Percentiles rank a stretch among this genome's conserved stretches.
Evolutionary conservation across 2,888 invertebrate species (phyloP).

Genomic region (Alcis repandata): DNA sequence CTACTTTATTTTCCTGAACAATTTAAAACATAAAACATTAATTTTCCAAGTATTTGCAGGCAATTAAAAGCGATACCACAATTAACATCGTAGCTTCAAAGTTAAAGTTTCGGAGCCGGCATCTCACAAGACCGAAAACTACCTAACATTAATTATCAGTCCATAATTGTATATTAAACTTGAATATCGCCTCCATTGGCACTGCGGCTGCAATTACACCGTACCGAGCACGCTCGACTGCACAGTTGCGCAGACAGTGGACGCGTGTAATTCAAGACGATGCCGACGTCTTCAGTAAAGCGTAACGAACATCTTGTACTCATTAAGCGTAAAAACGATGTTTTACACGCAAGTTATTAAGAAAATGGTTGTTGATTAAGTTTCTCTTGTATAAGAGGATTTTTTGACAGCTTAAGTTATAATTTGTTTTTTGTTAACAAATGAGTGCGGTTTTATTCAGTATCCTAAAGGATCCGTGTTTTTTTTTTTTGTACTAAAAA

Average conservation of each 20-base stretch:
- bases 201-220: slow-evolving; percentile 71
- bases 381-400: background rate
- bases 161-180: slow-evolving; percentile 42
- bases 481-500: too few relatives aligned
- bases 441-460: too few relatives aligned
- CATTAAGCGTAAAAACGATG: slow-evolving; percentile 61
- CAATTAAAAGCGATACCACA: background rate
- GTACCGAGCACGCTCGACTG: slow-evolving; percentile 60
- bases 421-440: too few relatives aligned
- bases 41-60: too few relatives aligned
- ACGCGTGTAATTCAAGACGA: slow-evolving; percentile 56
- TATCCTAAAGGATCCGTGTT: too few relatives aligned
- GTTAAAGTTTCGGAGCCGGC: background rate
- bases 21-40: too few relatives aligned
- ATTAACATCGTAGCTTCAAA: background rate
- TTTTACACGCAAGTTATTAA: slow-evolving; percentile 56
- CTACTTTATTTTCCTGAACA: too few relatives aligned
- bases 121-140: slow-evolving; percentile 8
- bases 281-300: slow-evolving; percentile 60
- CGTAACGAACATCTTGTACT: slow-evolving; percentile 61
- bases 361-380: slow-evolving; percentile 21
- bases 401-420: too few relatives aligned
- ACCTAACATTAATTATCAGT: slow-evolving; percentile 33
- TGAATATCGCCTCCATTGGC: slow-evolving; percentile 58
- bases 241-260: slow-evolving; percentile 52